Evolutionary conservation across 2,797 vertebrate species (phyloP).

Genomic region (Pseudochaenichthys georgianus): DNA sequence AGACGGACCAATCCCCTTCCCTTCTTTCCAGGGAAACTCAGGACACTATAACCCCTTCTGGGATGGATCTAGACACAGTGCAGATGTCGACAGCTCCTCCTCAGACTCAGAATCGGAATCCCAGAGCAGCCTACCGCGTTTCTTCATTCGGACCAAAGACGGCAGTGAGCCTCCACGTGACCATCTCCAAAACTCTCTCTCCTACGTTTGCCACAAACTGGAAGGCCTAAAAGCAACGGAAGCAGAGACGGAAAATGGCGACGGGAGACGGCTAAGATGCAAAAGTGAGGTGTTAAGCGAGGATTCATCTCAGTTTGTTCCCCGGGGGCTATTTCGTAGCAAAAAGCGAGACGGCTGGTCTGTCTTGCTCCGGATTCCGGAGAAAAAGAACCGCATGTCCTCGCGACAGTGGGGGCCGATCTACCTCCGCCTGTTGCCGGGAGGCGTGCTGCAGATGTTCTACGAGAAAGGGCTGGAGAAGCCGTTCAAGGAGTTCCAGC

Average conservation of each 20-base stretch:
- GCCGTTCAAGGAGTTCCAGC: conserved; percentile 95
- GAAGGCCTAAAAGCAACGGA: conserved; percentile 85
- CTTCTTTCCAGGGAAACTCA: conserved; percentile 83
- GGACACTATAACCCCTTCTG: conserved; percentile 94
- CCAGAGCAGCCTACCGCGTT: conserved; percentile 81
- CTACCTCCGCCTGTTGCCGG: conserved; percentile 90
- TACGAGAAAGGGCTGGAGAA: conserved; percentile 97
- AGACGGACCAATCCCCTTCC: conserved; percentile 78
- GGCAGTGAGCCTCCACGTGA: conserved; percentile 85
- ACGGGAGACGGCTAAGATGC: conserved; percentile 50
- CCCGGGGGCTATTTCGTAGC: conserved; percentile 88
- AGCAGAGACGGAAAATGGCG: conserved; percentile 17
- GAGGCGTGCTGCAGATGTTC: conserved; percentile 95
- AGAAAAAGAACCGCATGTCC: conserved; percentile 99
- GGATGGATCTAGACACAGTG: conserved; percentile 81
- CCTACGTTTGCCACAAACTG: conserved; percentile 91
- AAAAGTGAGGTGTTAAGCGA: conserved; percentile 64
- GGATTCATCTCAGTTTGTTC: conserved; percentile 76
- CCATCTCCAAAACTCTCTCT: conserved; percentile 91
- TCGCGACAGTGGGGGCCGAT: conserved; percentile 98
- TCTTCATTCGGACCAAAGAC: conserved; percentile 85
- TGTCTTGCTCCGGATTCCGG: conserved; percentile 97
- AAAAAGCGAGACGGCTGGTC: conserved; percentile 91
- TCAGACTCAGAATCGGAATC: conserved; percentile 81
- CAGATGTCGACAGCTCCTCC: conserved; percentile 77